A percentile compares a stretch with the other conserved stretches of the same genome.
These are phyloP conservation scores for Atherinosoma microstoma DNA, from an alignment of 2,797 vertebrate genomes.

Conservation along the genomic window DNA sequence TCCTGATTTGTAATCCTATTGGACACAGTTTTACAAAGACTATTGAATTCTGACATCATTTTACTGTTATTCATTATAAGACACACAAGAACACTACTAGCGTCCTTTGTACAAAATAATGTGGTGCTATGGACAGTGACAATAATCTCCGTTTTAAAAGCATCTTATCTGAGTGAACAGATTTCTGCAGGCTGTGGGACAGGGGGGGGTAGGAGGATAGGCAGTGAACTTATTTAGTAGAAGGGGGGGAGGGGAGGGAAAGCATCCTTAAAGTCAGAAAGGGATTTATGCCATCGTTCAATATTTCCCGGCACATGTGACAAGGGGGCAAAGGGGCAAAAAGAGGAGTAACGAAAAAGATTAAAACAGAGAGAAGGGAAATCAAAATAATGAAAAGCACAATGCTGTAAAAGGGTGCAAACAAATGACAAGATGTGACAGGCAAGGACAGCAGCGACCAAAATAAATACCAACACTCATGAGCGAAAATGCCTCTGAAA, in stretches of 20 bases:
- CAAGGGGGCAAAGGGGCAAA: constrained; percentile 17
- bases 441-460: constrained; percentile 24
- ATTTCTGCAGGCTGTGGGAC: constrained; percentile 80
- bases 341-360: constrained; percentile 24
- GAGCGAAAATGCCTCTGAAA: constrained; percentile 20
- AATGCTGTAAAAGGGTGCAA: constrained; percentile 40
- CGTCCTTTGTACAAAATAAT: constrained; percentile 70
- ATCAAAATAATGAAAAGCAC: constrained; percentile 30
- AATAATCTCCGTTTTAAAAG: constrained; percentile 81
- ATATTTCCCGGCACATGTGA: constrained; percentile 57
- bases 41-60: constrained; percentile 29
- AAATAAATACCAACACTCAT: constrained; percentile 33
- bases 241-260: constrained; percentile 63
- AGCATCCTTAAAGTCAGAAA: constrained; percentile 60
- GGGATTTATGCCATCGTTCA: constrained; percentile 65
- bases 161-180: constrained; percentile 80
- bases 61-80: constrained; percentile 31
- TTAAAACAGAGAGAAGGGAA: constrained; percentile 25
- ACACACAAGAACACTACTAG: constrained; percentile 13
- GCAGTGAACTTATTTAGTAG: constrained; percentile 40
- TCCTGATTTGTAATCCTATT: constrained; percentile 61
- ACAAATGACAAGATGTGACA: constrained; percentile 61
- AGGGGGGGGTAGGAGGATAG: constrained; percentile 33
- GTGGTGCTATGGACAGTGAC: constrained; percentile 68
- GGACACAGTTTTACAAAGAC: constrained; percentile 35